Base-by-base conservation (phyloP, 2,113 vertebrate species). In the Aegotheles bennettii region DNA sequence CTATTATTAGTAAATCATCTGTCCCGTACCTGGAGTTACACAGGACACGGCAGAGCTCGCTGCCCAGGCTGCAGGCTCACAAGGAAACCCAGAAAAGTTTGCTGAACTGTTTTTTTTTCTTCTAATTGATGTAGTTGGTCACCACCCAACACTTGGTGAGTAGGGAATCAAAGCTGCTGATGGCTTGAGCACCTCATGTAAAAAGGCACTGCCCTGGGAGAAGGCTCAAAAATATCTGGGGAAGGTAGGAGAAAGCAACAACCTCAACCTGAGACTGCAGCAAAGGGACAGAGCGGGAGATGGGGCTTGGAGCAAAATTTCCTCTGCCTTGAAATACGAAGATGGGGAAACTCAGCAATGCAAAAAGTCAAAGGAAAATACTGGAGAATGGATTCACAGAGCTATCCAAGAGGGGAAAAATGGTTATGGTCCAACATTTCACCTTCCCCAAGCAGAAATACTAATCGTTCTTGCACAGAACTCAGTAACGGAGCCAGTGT, bases 341-440 rank as follows among this genome's bases (percentile, higher is more conserved):
- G 20, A 18, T 1, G 0, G 38, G 21, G 21, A 31, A 86, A 71
- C 11, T 2, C 15, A 21, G 75, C 47, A 67, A 19, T 0, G 4
- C 33, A 56, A 25, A 38, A 80, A 59, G 17, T 4, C 7, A 0
- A 50, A 45, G 67, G 53, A 57, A 95, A 93, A 88, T 6, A 21
- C 43, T 7, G 28, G 14, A 78, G 63, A 40, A 23, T 14, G 53
- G 70, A 50, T 13, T 16, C 5, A 2, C 0, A 13, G 31, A 56
- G 40, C 56, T 68, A 60, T 60, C 79, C 73, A 42, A 63, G 64
- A 50, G 29, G 57, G 40, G 10, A 79, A 24, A 69, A 57, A 42
- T 4, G 23, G 36, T 61, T 64, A 6, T 18, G 29, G 50, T 35
- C 47, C 85, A 95, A 78, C 40, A 71, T 23, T 61, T 68, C 73